Percentiles rank a stretch among this genome's conserved stretches.
Conservation (phyloP, 2,888 invertebrate species). For the Oxyteleia sp. region DNA sequence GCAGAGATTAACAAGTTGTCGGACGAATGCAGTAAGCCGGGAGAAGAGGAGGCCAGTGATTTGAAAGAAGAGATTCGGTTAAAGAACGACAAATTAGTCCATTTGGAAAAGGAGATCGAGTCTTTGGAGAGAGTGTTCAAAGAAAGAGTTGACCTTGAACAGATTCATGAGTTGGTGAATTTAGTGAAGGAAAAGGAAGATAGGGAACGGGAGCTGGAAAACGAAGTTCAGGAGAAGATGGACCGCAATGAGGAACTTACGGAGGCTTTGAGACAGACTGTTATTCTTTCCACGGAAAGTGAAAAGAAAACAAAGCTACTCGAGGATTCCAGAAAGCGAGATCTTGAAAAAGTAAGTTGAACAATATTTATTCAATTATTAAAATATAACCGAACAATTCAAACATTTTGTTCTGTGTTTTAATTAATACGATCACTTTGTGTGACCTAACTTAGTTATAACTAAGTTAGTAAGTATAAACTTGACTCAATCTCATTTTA, state of each 20-base stretch:
- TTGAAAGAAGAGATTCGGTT: conserved; percentile 82
- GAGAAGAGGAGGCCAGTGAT: conserved; percentile 79
- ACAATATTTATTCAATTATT: too few relatives aligned
- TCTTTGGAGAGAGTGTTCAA: conserved; percentile 82
- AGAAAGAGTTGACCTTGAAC: conserved; percentile 83
- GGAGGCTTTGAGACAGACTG: too few relatives aligned
- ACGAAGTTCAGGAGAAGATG: conserved; percentile 83
- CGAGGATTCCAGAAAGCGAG: too few relatives aligned
- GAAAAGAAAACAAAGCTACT: too few relatives aligned
- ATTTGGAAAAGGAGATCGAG: conserved; percentile 83
- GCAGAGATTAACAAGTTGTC: conserved; percentile 77
- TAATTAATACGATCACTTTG: too few relatives aligned
- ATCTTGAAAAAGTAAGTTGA: too few relatives aligned
- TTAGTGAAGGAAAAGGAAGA: conserved; percentile 83
- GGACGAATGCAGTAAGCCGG: conserved; percentile 79
- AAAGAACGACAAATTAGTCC: conserved; percentile 76
- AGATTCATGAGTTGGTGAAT: conserved; percentile 82
- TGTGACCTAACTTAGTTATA: too few relatives aligned
- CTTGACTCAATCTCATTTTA: too few relatives aligned
- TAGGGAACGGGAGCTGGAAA: conserved; percentile 89
- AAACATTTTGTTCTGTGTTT: too few relatives aligned
- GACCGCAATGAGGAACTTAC: conserved; percentile 91
- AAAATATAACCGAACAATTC: too few relatives aligned
- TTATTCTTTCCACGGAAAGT: too few relatives aligned
- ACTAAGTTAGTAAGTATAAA: too few relatives aligned